Conservation (phyloP, 2,888 invertebrate species). For the Heliconius erato region DNA sequence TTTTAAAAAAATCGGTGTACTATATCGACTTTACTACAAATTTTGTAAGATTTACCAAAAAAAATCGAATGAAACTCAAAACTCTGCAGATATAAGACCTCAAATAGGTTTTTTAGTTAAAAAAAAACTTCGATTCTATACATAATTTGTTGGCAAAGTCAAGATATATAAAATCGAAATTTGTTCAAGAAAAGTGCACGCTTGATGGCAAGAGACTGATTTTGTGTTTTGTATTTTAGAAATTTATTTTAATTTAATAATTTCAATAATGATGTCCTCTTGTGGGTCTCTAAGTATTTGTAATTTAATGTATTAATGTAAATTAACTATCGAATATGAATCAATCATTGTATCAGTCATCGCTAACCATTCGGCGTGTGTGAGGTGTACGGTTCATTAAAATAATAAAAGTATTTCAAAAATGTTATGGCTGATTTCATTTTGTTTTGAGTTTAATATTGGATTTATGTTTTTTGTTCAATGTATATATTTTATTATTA, state of each 20-base stretch:
- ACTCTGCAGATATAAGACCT: background rate
- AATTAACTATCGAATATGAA: slow-evolving; percentile 64
- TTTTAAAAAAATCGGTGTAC: slow-evolving; percentile 31
- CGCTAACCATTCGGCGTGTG: slow-evolving; percentile 81
- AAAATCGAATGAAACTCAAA: too few relatives aligned
- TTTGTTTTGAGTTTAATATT: slow-evolving; percentile 41
- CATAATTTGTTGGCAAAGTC: background rate
- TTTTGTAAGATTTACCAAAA: background rate
- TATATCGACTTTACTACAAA: background rate
- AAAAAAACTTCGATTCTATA: background rate
- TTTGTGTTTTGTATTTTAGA: slow-evolving; percentile 47
- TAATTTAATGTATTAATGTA: slow-evolving; percentile 67
- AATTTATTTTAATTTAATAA: slow-evolving; percentile 68
- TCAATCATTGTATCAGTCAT: slow-evolving; percentile 77
- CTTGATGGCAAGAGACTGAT: slow-evolving; percentile 63
- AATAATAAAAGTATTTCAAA: slow-evolving; percentile 70
- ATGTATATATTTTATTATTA: background rate
- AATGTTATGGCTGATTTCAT: slow-evolving; percentile 60
- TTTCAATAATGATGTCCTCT: slow-evolving; percentile 76
- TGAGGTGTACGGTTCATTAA: slow-evolving; percentile 74
- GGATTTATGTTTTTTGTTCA: background rate
- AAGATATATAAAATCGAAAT: slow-evolving; percentile 7
- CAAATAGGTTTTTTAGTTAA: background rate
- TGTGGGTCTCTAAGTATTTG: slow-evolving; percentile 70
- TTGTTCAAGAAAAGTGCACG: slow-evolving; percentile 39